Conservation (phyloP, 2,888 invertebrate species). For the Meandrusa payeni region DNA sequence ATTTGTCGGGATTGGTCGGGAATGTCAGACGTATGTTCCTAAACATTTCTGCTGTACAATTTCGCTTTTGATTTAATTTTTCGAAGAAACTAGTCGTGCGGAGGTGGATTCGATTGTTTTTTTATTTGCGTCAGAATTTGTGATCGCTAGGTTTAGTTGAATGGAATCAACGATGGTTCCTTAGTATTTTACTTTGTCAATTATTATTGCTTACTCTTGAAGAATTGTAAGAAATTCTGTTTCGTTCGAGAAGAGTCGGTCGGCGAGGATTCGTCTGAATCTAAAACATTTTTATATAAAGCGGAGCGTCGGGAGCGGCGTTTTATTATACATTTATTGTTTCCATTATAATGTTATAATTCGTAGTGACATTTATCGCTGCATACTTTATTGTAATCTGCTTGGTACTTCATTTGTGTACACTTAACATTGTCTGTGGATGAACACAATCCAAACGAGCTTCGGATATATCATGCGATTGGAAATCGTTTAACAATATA, state of each 20-base stretch:
- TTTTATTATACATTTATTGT: slow-evolving; percentile 81
- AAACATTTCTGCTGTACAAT: slow-evolving; percentile 69
- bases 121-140: slow-evolving; percentile 57
- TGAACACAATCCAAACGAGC: slow-evolving; percentile 62
- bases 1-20: slow-evolving; percentile 75
- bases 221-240: slow-evolving; percentile 30
- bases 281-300: slow-evolving; percentile 38
- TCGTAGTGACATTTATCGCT: slow-evolving; percentile 46
- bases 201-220: slow-evolving; percentile 26
- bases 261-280: slow-evolving; percentile 31
- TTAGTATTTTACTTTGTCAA: slow-evolving; percentile 27
- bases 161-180: slow-evolving; percentile 47
- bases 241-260: slow-evolving; percentile 26
- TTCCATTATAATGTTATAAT: slow-evolving; percentile 57
- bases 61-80: slow-evolving; percentile 40
- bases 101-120: slow-evolving; percentile 44
- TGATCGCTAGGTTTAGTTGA: slow-evolving; percentile 49
- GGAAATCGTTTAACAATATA: too few species aligned
- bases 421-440: slow-evolving; percentile 44
- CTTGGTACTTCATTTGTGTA: slow-evolving; percentile 58
- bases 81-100: slow-evolving; percentile 64
- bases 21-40: slow-evolving; percentile 72
- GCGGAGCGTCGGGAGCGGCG: slow-evolving; percentile 44
- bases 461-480: too few species aligned
- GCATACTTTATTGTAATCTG: slow-evolving; percentile 54